These are phyloP conservation scores for Artemia sinica DNA, from an alignment of 2,888 invertebrate genomes.

Conservation along the genomic window DNA sequence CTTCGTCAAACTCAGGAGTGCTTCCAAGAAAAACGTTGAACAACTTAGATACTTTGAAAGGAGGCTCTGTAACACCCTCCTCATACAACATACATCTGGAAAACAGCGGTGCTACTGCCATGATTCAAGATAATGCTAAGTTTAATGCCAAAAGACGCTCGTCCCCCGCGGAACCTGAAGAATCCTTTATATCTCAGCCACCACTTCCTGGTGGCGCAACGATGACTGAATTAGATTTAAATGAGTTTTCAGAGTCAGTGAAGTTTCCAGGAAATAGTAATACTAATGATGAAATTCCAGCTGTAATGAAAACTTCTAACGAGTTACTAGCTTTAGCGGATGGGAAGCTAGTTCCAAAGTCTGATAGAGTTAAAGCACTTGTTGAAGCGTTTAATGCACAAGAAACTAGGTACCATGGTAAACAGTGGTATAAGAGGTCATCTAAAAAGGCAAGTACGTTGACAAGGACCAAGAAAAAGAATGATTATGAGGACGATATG, in stretches of 20 bases:
- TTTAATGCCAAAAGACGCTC: background rate
- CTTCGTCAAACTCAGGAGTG: background rate
- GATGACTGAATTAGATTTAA: background rate
- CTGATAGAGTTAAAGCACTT: slow-evolving; percentile 11
- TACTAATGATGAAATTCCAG: background rate
- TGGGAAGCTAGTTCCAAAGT: slow-evolving; percentile 10
- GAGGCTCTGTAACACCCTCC: background rate
- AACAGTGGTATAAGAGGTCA: slow-evolving; percentile 7
- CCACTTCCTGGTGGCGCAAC: background rate
- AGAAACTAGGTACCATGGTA: slow-evolving; percentile 9
- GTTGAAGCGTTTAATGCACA: background rate
- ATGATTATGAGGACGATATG: background rate
- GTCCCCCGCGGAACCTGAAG: background rate
- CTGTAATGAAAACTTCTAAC: slow-evolving; percentile 1
- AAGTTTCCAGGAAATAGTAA: background rate
- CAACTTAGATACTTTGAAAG: background rate
- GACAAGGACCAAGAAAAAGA: slow-evolving; percentile 1
- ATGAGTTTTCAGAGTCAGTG: background rate
- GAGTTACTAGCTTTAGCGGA: background rate
- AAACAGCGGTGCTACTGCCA: background rate
- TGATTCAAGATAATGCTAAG: background rate
- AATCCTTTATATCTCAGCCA: background rate
- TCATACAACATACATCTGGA: background rate
- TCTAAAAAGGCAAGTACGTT: background rate
- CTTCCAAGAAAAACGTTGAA: background rate